These are phyloP conservation scores for Colletes collaris DNA, from an alignment of 2,888 invertebrate genomes.

Conservation along the genomic window DNA sequence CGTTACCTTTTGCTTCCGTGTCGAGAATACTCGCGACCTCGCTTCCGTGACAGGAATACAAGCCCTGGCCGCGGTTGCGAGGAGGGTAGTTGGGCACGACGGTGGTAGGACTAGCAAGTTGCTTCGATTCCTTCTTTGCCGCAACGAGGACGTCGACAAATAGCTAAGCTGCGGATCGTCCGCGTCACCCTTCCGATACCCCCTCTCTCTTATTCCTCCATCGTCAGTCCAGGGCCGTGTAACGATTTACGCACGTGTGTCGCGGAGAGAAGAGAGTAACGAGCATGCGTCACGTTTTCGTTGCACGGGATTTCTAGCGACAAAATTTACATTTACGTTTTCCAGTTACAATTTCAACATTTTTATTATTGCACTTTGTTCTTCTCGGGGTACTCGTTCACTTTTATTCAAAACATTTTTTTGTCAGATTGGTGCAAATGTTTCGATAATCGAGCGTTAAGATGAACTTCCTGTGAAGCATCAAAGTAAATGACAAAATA, in stretches of 20 bases:
- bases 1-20: conserved; percentile 63
- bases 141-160: conserved; percentile 53
- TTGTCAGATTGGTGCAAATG: no score
- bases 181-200: neutral
- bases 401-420: no score
- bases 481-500: no score
- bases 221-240: neutral
- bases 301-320: conserved; percentile 26
- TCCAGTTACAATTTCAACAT: no score
- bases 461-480: no score
- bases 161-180: conserved; percentile 38
- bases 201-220: neutral
- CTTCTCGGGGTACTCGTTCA: no score
- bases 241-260: conserved; percentile 55
- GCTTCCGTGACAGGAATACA: conserved; percentile 61
- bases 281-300: conserved; percentile 44
- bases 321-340: conserved; percentile 9
- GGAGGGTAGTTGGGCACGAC: neutral
- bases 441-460: no score
- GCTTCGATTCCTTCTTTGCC: conserved; percentile 44
- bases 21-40: conserved; percentile 59
- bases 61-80: neutral
- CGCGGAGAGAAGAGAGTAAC: conserved; percentile 39
- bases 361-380: no score
- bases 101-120: conserved; percentile 10